phyloP scores from a whole-genome alignment of 2,797 vertebrate species.

The Clarias platycephalus region DNA sequence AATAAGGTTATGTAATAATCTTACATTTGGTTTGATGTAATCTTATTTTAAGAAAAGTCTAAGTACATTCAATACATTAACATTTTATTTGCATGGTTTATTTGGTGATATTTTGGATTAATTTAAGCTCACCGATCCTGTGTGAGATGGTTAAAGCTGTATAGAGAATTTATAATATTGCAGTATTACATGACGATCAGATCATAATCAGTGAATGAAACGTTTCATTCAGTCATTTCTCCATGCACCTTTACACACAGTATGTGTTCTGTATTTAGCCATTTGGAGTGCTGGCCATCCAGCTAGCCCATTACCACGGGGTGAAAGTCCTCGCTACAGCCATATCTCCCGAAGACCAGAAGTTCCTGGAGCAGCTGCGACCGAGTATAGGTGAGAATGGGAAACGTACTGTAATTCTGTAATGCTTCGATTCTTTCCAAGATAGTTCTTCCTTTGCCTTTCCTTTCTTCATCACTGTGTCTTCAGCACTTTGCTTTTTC shows the following conservation, averaged over 20 bases:
- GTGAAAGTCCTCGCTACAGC: slow-evolving; percentile 88
- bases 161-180: background rate
- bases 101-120: background rate
- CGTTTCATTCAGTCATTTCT: background rate
- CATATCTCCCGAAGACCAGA: slow-evolving; percentile 79
- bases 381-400: slow-evolving; percentile 79
- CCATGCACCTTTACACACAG: background rate
- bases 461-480: background rate
- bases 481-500: background rate
- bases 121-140: background rate
- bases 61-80: too few relatives aligned
- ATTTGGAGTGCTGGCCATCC: slow-evolving; percentile 86
- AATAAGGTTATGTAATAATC: too few relatives aligned
- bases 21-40: too few relatives aligned
- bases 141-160: background rate
- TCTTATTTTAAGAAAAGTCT: too few relatives aligned
- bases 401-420: background rate
- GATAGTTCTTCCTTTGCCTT: background rate
- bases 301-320: slow-evolving; percentile 89
- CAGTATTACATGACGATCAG: background rate
- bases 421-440: background rate
- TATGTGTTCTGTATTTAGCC: slow-evolving; percentile 70
- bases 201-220: background rate
- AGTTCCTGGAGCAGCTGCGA: slow-evolving; percentile 84
- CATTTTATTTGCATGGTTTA: background rate